Percentiles rank a stretch among this genome's conserved stretches.
Conservation (phyloP, 2,113 vertebrate genomes). For the Bettongia penicillata region DNA sequence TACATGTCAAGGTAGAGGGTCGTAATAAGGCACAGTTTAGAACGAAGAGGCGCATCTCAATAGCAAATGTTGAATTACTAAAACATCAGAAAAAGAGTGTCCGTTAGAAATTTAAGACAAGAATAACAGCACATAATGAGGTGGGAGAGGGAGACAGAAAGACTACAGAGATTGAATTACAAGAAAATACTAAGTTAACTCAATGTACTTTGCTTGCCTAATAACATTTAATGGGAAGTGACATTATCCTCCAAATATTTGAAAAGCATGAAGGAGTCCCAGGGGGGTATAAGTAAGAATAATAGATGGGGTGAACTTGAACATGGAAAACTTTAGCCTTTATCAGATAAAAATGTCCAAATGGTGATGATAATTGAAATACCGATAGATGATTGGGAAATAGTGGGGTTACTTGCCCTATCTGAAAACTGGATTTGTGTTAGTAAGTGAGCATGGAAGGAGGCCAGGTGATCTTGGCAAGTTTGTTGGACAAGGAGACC, state of each 20-base stretch:
- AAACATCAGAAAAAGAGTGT: not conserved
- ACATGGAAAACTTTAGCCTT: slow-evolving; percentile 3
- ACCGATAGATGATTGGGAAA: not conserved
- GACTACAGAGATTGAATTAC: not conserved
- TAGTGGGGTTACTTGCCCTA: not conserved
- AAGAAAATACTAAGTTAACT: not conserved
- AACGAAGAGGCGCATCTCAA: not conserved
- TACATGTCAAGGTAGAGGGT: not conserved
- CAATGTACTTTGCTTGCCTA: not conserved
- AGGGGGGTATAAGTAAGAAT: not conserved
- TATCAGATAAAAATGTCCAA: not conserved
- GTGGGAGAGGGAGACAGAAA: not conserved
- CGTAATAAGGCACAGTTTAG: not conserved
- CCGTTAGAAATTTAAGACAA: not conserved
- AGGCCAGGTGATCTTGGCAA: not conserved
- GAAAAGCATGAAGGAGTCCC: slow-evolving; percentile 1
- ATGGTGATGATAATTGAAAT: not conserved
- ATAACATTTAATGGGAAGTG: not conserved
- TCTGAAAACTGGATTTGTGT: not conserved
- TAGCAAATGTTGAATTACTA: not conserved
- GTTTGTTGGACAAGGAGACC: not conserved
- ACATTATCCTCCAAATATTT: slow-evolving; percentile 1
- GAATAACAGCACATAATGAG: not conserved
- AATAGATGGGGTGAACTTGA: slow-evolving; percentile 2
- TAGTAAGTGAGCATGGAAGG: not conserved